Percentiles rank a stretch among this genome's conserved stretches.
These are phyloP conservation scores for Hylaeus anthracinus DNA, from an alignment of 1,140 invertebrate genomes.

Conservation along the genomic window DNA sequence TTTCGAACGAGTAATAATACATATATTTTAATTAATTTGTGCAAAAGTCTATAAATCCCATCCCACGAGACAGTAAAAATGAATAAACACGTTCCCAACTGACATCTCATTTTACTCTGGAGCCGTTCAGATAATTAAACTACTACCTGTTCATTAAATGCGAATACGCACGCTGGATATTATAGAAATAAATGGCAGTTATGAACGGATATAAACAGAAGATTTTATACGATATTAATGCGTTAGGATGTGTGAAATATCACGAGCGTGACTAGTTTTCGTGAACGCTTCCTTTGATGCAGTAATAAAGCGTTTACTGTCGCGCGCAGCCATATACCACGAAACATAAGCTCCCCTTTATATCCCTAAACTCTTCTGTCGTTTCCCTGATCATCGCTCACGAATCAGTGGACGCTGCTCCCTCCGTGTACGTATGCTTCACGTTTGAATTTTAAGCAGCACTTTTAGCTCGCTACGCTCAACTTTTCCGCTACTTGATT, in stretches of 20 bases:
- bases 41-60: too few species aligned
- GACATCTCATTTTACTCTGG: neutral
- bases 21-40: too few species aligned
- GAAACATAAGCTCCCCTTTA: constrained; percentile 28
- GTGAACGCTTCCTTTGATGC: constrained; percentile 34
- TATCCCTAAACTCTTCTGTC: constrained; percentile 9
- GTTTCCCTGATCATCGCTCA: constrained; percentile 35
- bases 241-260: constrained; percentile 31
- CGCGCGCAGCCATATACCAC: neutral
- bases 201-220: constrained; percentile 11
- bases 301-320: constrained; percentile 42
- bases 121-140: neutral
- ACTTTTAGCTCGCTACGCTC: neutral
- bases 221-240: constrained; percentile 25
- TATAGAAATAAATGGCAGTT: constrained; percentile 9
- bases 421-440: constrained; percentile 4
- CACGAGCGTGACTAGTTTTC: constrained; percentile 21
- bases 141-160: neutral
- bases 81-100: neutral
- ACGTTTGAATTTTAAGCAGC: constrained; percentile 28
- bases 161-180: neutral
- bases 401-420: constrained; percentile 9
- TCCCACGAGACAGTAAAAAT: neutral
- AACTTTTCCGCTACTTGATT: constrained; percentile 31
- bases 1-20: too few species aligned